Evolutionary conservation across 2,113 vertebrate genomes (phyloP).

Genomic region (Sardina pilchardus): DNA sequence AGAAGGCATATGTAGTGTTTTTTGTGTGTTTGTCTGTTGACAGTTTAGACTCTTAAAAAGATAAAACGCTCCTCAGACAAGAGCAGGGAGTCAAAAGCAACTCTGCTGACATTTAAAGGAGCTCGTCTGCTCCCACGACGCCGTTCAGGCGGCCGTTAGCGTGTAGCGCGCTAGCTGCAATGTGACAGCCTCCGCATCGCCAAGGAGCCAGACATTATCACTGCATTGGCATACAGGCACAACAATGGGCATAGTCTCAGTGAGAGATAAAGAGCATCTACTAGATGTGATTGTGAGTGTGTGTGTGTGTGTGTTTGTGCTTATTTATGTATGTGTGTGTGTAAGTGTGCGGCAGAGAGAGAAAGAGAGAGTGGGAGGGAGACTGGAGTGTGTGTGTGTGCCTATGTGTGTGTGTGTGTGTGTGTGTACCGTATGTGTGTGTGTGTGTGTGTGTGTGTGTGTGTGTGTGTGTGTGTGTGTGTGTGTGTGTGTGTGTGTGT

Average conservation of each 20-base stretch:
- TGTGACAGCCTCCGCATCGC: not conserved
- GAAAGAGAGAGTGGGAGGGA: not conserved
- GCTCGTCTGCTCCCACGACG: not conserved
- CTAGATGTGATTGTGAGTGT: not conserved
- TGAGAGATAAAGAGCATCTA: not conserved
- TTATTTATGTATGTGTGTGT: not conserved
- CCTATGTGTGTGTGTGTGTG: not conserved
- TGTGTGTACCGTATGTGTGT: not conserved
- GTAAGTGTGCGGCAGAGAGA: not conserved
- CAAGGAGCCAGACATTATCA: not conserved
- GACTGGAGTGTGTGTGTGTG: not conserved
- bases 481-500: not conserved
- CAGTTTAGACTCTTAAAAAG: constrained; percentile 1
- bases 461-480: not conserved
- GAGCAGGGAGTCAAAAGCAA: not conserved
- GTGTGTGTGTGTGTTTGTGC: not conserved
- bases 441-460: not conserved
- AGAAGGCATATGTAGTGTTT: not conserved
- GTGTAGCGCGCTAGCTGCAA: not conserved
- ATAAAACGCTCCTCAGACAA: not conserved
- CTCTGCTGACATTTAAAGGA: constrained; percentile 9
- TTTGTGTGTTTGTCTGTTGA: not conserved
- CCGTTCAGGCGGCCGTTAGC: not conserved
- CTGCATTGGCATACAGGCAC: not conserved
- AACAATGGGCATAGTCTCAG: not conserved